Conservation (phyloP, 2,888 invertebrate genomes). For the Philaethria dido region DNA sequence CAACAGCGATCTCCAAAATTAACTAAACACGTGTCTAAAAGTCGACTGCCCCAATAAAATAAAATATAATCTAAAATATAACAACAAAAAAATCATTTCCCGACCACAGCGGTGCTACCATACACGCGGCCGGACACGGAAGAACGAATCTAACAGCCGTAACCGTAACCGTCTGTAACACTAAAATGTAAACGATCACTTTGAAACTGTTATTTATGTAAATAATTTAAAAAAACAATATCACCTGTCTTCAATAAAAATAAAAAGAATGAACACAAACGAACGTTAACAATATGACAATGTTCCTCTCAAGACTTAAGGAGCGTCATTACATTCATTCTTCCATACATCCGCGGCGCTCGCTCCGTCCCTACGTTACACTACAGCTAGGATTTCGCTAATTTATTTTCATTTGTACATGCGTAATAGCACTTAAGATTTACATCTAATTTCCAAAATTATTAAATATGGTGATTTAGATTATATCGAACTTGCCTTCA, state of each 20-base stretch:
- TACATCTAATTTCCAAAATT: conserved; percentile 65
- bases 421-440: conserved; percentile 73
- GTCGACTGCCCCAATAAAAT: conserved; percentile 70
- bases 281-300: not conserved
- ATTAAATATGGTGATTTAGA: conserved; percentile 73
- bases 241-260: conserved; percentile 1
- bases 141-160: conserved; percentile 15
- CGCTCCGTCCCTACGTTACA: conserved; percentile 49
- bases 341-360: conserved; percentile 8
- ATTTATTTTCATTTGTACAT: conserved; percentile 78
- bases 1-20: conserved; percentile 64
- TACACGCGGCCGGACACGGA: conserved; percentile 46
- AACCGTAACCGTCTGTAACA: not conserved
- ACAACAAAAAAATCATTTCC: conserved; percentile 70
- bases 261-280: not conserved
- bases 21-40: conserved; percentile 64
- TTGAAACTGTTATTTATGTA: conserved; percentile 4
- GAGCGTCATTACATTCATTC: conserved; percentile 10
- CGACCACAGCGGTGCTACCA: conserved; percentile 56
- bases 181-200: not conserved
- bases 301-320: not conserved
- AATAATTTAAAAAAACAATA: conserved; percentile 3
- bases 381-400: conserved; percentile 74
- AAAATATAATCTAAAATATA: conserved; percentile 80
- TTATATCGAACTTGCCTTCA: conserved; percentile 48